Conservation (phyloP, 53 echinoderm and acorn worm genomes). For the Mesocentrotus franciscanus region DNA sequence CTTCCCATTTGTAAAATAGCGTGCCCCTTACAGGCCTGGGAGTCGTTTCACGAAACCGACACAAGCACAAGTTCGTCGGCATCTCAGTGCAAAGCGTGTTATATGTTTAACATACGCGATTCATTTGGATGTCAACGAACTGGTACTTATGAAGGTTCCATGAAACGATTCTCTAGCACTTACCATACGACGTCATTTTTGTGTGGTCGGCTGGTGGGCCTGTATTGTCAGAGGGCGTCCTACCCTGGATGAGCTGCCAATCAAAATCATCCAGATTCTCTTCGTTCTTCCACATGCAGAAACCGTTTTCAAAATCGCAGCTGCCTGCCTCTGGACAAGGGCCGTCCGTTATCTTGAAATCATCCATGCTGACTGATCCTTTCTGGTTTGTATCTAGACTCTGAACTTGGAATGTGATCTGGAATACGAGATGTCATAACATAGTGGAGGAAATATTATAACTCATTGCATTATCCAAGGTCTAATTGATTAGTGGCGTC, state of each 20-base stretch:
- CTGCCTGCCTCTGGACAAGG: constrained; percentile 49
- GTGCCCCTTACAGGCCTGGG: too few relatives aligned
- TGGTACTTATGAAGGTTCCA: too few relatives aligned
- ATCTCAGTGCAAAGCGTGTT: too few relatives aligned
- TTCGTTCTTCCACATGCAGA: constrained; percentile 85
- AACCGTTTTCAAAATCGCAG: constrained; percentile 87
- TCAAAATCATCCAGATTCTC: constrained; percentile 76
- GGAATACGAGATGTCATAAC: neutral
- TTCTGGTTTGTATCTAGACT: neutral
- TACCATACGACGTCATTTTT: constrained; percentile 24
- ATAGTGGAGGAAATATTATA: too few relatives aligned
- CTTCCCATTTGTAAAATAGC: too few relatives aligned
- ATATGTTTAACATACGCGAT: too few relatives aligned
- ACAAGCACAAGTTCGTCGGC: too few relatives aligned
- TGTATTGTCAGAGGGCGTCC: constrained; percentile 69
- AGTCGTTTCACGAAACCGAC: too few relatives aligned
- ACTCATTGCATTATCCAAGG: neutral
- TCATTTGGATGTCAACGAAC: too few relatives aligned
- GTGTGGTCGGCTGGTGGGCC: constrained; percentile 90
- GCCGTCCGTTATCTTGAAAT: neutral
- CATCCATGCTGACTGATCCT: neutral
- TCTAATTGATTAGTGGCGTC: neutral
- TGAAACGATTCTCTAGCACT: neutral
- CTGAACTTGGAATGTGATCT: constrained; percentile 14
- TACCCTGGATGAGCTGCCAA: constrained; percentile 67